Conservation (phyloP, 2,888 invertebrate species). For the Sussaba pulchella region DNA sequence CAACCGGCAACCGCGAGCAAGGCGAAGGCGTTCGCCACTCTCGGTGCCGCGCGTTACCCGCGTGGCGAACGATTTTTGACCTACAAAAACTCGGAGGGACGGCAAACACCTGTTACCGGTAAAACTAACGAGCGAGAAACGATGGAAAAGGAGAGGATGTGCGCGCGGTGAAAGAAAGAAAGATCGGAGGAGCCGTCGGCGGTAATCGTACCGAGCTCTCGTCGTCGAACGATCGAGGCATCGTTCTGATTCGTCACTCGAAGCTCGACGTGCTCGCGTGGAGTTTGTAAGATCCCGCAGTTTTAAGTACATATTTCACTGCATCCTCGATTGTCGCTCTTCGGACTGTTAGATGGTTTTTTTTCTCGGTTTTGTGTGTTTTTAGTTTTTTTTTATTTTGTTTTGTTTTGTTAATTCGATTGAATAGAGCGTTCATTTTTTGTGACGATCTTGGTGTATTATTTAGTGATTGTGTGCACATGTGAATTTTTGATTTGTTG, state of each 20-base stretch:
- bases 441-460: constrained; percentile 17
- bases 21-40: not conserved
- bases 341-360: not conserved
- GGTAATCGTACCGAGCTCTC: constrained; percentile 49
- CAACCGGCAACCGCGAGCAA: not conserved
- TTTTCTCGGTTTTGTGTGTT: not conserved
- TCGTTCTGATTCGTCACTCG: constrained; percentile 46
- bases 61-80: constrained; percentile 75
- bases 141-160: constrained; percentile 58
- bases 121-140: constrained; percentile 64
- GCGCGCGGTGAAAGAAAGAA: constrained; percentile 53
- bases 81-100: constrained; percentile 73
- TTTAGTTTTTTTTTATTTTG: not conserved
- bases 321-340: too few relatives aligned
- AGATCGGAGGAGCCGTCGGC: constrained; percentile 23
- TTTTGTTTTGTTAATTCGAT: not conserved
- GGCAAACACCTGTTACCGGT: constrained; percentile 66
- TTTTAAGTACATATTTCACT: constrained; percentile 24
- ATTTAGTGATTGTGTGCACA: constrained; percentile 38
- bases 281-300: constrained; percentile 29
- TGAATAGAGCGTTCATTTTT: not conserved
- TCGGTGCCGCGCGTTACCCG: constrained; percentile 56
- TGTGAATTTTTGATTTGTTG: constrained; percentile 40
- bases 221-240: constrained; percentile 51
- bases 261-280: constrained; percentile 43